phyloP scores from a whole-genome alignment of 2,888 invertebrate species.

The Meiosimyza platycephala region DNA sequence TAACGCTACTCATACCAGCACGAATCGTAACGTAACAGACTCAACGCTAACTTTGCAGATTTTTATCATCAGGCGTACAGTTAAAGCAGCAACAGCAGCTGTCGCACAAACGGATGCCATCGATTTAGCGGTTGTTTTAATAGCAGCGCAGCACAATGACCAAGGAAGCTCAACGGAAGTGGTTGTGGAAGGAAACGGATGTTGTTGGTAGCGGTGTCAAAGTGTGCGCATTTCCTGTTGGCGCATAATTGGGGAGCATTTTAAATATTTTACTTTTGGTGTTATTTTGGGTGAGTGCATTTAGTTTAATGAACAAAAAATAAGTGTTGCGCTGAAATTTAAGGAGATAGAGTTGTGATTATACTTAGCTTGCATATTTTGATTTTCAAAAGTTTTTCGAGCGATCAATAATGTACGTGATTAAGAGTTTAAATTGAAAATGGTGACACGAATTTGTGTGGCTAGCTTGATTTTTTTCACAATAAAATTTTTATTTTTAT shows the following conservation, averaged over 20 bases:
- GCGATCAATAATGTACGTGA: no score
- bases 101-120: neutral
- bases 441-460: no score
- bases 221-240: conserved; percentile 8
- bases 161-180: neutral
- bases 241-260: neutral
- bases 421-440: no score
- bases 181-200: neutral
- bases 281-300: conserved; percentile 28
- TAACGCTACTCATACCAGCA: neutral
- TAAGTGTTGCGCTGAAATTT: neutral
- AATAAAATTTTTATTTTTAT: no score
- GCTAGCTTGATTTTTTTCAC: no score
- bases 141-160: neutral
- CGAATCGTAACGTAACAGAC: neutral
- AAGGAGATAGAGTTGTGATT: no score
- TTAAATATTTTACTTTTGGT: neutral
- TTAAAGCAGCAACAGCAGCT: neutral
- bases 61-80: neutral
- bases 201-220: neutral
- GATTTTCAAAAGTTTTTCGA: no score
- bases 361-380: no score
- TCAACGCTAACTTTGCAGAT: neutral
- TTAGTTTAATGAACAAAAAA: conserved; percentile 35
- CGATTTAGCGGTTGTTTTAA: conserved; percentile 3